Evolutionary conservation across 2,797 vertebrate species (phyloP).

Genomic region (Coluber constrictor): DNA sequence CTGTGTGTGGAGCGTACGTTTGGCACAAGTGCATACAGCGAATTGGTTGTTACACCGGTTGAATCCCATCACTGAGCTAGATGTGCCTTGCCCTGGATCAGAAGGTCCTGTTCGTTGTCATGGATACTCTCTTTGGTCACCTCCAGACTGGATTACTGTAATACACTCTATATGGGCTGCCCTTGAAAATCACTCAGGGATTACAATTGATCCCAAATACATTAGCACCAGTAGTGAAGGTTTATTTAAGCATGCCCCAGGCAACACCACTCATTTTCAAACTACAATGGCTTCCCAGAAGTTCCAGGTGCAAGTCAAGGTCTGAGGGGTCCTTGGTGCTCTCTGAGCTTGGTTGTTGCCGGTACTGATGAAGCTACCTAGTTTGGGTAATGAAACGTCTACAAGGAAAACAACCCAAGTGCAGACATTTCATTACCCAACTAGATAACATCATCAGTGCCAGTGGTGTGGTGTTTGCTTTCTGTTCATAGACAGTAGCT

Average conservation of each 20-base stretch:
- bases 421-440: neutral
- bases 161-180: neutral
- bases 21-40: too few relatives aligned
- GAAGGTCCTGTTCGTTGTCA: neutral
- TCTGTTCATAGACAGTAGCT: neutral
- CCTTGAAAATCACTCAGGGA: neutral
- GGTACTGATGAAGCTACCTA: too few relatives aligned
- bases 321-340: too few relatives aligned
- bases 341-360: too few relatives aligned
- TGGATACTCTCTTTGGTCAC: neutral
- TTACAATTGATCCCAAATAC: neutral
- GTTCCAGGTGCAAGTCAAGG: neutral
- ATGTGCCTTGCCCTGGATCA: neutral
- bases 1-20: too few relatives aligned
- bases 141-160: neutral
- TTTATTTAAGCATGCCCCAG: neutral
- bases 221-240: neutral
- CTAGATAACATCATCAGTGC: neutral
- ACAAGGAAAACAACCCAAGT: neutral
- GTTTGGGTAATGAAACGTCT: too few relatives aligned
- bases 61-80: neutral
- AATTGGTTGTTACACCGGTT: too few relatives aligned
- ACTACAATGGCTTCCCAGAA: neutral
- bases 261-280: neutral
- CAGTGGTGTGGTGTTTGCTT: neutral